phyloP scores from a whole-genome alignment of 2,888 invertebrate genomes.

The Drosophila diplacantha region DNA sequence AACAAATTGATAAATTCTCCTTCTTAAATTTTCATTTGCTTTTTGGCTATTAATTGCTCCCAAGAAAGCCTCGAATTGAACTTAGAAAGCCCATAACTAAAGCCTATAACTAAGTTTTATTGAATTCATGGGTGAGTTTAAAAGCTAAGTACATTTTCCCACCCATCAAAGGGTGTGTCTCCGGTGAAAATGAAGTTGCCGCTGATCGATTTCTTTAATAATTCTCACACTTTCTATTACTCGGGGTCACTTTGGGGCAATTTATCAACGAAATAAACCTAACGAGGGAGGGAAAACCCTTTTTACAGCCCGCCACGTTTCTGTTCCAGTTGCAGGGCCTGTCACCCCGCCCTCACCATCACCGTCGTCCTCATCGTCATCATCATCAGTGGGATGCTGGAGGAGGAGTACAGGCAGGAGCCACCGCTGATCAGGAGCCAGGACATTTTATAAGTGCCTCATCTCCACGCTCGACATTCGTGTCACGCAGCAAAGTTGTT shows the following conservation, averaged over 20 bases:
- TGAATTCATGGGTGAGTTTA: not conserved
- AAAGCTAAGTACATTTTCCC: not conserved
- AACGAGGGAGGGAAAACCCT: conserved; percentile 13
- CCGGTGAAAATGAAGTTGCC: not conserved
- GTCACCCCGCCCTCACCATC: conserved; percentile 36
- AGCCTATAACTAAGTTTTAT: no score
- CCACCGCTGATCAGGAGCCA: conserved; percentile 44
- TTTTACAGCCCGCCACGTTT: conserved; percentile 31
- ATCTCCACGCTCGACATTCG: conserved; percentile 47
- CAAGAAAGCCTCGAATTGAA: no score
- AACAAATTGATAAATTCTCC: no score
- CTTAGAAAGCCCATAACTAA: no score
- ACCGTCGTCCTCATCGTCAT: conserved; percentile 24
- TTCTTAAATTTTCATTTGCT: no score
- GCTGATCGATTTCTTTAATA: conserved; percentile 27
- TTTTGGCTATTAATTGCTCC: no score
- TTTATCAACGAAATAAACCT: conserved; percentile 34
- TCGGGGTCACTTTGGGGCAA: conserved; percentile 27
- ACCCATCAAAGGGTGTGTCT: not conserved
- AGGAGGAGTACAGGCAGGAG: not conserved
- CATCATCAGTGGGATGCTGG: conserved; percentile 14
- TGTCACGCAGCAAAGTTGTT: conserved; percentile 64
- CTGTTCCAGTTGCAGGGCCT: not conserved
- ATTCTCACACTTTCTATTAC: conserved; percentile 13
- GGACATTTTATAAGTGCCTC: conserved; percentile 56